Evolutionary conservation across 2,888 invertebrate genomes (phyloP), one percentile per base, ranked within the genome.

Genomic region (Callimorpha dominula): DNA sequence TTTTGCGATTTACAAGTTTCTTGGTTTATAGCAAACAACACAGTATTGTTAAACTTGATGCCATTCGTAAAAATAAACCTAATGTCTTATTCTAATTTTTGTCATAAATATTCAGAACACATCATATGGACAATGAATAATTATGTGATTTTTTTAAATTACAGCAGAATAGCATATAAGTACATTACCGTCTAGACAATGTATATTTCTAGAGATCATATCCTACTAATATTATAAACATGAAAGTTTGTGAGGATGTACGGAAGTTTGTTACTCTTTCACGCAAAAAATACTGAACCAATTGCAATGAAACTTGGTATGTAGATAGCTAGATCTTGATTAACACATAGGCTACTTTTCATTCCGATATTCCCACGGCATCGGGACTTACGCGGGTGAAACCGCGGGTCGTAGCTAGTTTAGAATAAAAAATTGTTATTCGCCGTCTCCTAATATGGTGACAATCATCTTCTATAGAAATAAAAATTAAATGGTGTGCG

Each of bases 21-120:
- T 43, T 49, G 8, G 20, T 43, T 65, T 65, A 65, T 49, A 46
- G 20, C 65, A 15, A 20, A 46, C 65, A 65, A 20, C 65, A 20
- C 8, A 64, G n/a, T 46, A 43, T 49, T 65, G 4, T 49, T 65
- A 20, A 65, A 31, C 73, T 76, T 84, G 80, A 79, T 72, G 80
- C 62, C 79, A 84, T 78, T 76, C 60, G 78, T 74, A 75, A 78
- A 84, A 81, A 84, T 81, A 82, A 78, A 81, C 74, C 70, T 73
- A 76, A 73, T 70, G 49, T 76, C 68, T 52, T 81, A 79, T 81
- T 81, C 77, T 82, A 78, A 83, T 78, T 72, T 60, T 11, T 46
- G 65, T 72, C n/a, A 54, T 83, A 76, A 78, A 65, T 78, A 85
- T 83, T 77, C 83, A 62, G 20, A 49, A 60, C 83, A 79, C 75